These are phyloP conservation scores for Apis florea DNA, from an alignment of 1,140 invertebrate genomes.

Conservation along the genomic window DNA sequence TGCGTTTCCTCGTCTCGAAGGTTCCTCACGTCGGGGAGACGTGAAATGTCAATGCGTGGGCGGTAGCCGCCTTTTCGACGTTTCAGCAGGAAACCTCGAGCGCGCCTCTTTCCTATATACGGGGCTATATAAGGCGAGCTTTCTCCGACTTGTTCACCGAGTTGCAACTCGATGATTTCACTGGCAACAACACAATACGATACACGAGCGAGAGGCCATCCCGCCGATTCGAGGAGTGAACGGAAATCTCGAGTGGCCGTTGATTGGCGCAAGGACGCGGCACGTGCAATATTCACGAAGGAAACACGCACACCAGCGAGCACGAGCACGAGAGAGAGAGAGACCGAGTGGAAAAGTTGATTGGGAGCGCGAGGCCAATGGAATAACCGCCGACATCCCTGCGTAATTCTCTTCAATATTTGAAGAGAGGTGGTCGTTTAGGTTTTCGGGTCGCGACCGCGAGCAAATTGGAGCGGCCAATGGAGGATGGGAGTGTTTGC, in stretches of 20 bases:
- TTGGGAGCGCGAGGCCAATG: slow-evolving; percentile 51
- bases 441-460: slow-evolving; percentile 20
- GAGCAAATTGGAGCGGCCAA: slow-evolving; percentile 17
- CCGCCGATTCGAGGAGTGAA: neutral
- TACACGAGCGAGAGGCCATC: neutral
- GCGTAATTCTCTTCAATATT: slow-evolving; percentile 30
- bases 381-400: slow-evolving; percentile 73
- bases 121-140: slow-evolving; percentile 44
- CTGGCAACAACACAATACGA: neutral
- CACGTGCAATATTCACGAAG: slow-evolving; percentile 7
- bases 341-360: slow-evolving; percentile 57
- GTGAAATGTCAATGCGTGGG: slow-evolving; percentile 43
- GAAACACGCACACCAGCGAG: neutral
- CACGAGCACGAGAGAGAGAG: slow-evolving; percentile 5
- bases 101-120: neutral
- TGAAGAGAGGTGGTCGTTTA: neutral
- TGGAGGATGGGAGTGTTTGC: slow-evolving; percentile 7
- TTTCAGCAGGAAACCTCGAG: neutral
- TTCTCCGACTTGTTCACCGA: slow-evolving; percentile 41
- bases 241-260: slow-evolving; percentile 6
- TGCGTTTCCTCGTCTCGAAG: neutral
- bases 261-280: slow-evolving; percentile 17
- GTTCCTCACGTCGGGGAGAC: neutral
- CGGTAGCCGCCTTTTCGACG: slow-evolving; percentile 24
- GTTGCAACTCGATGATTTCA: neutral